Evolutionary conservation across 2,797 vertebrate genomes (phyloP).

Genomic region (Danio albolineatus): DNA sequence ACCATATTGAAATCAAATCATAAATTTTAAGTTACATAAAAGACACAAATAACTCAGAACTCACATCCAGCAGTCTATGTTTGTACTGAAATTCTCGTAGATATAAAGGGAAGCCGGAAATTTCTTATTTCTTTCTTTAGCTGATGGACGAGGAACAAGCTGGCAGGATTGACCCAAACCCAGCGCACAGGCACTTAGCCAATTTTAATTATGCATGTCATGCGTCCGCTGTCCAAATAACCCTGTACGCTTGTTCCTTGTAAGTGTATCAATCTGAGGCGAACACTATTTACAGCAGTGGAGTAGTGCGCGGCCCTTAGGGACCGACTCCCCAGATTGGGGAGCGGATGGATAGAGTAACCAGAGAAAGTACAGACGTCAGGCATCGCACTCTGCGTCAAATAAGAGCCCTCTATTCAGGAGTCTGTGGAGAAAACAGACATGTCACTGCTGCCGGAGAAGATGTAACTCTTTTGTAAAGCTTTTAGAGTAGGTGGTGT

Average conservation of each 20-base stretch:
- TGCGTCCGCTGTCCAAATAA: slow-evolving; percentile 69
- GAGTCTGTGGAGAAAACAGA: slow-evolving; percentile 67
- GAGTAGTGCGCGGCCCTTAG: slow-evolving; percentile 43
- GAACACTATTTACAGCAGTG: slow-evolving; percentile 67
- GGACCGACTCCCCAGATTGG: slow-evolving; percentile 51
- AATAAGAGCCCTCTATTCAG: slow-evolving; percentile 71
- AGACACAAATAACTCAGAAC: too few species aligned
- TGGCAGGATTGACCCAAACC: slow-evolving; percentile 58
- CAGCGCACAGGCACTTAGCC: slow-evolving; percentile 69
- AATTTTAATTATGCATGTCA: slow-evolving; percentile 79
- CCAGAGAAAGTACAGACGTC: slow-evolving; percentile 69
- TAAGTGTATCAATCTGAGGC: slow-evolving; percentile 69
- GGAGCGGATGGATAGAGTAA: slow-evolving; percentile 40
- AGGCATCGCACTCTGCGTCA: slow-evolving; percentile 65
- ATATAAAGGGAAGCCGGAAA: not conserved
- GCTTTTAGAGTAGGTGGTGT: slow-evolving; percentile 79
- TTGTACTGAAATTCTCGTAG: slow-evolving; percentile 1
- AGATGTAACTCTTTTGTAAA: slow-evolving; percentile 73
- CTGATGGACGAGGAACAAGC: slow-evolving; percentile 28
- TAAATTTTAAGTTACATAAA: too few species aligned
- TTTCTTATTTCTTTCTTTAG: slow-evolving; percentile 6
- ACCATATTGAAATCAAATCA: too few species aligned
- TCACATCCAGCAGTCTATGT: not conserved
- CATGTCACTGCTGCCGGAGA: slow-evolving; percentile 73
- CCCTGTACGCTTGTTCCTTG: slow-evolving; percentile 57